phyloP scores from a whole-genome alignment of 2,797 vertebrate species.

The Spondyliosoma cantharus region DNA sequence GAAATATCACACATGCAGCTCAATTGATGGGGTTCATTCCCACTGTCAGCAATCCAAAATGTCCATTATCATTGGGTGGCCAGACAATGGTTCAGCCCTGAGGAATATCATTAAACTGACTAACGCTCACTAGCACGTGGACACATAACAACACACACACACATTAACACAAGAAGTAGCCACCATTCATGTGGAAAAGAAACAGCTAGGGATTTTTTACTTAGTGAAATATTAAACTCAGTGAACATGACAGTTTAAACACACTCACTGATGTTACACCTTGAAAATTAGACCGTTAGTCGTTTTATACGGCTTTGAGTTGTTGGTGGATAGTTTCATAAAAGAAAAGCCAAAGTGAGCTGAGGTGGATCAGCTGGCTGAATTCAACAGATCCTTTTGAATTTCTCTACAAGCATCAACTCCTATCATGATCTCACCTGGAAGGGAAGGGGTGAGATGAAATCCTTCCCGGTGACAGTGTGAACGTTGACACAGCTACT shows the following conservation, averaged over 20 bases:
- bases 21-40: constrained; percentile 41
- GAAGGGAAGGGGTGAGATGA: constrained; percentile 95
- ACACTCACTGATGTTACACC: not conserved
- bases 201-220: not conserved
- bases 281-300: not conserved
- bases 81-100: constrained; percentile 37
- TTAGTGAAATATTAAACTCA: not conserved
- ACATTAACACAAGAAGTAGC: not conserved
- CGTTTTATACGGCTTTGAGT: not conserved
- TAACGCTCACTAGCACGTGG: not conserved
- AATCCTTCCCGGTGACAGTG: constrained; percentile 95
- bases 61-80: constrained; percentile 56
- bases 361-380: no score
- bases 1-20: not conserved
- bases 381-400: not conserved
- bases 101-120: constrained; percentile 39
- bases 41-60: constrained; percentile 55
- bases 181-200: not conserved
- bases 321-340: not conserved
- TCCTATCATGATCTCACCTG: constrained; percentile 83
- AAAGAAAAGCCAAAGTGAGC: not conserved
- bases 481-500: constrained; percentile 95
- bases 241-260: not conserved
- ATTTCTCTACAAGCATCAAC: not conserved
- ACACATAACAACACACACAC: not conserved